These are phyloP conservation scores for Gavia stellata DNA, from an alignment of 2,113 vertebrate species.

Conservation along the genomic window DNA sequence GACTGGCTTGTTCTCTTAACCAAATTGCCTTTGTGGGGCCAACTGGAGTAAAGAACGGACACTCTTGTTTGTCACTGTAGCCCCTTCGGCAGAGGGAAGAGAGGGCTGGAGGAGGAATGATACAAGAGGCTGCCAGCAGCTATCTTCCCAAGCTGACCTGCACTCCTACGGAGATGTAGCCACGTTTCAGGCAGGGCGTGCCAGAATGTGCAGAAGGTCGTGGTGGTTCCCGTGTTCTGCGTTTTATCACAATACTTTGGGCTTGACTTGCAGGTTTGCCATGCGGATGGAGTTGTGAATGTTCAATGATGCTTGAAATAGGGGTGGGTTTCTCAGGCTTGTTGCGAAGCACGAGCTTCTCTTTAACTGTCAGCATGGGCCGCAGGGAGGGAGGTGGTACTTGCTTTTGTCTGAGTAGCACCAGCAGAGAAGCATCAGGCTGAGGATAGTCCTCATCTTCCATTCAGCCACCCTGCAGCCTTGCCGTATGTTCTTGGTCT, in stretches of 20 bases:
- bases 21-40: not conserved
- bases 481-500: not conserved
- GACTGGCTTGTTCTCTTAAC: not conserved
- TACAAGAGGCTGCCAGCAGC: not conserved
- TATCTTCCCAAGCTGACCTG: rapidly evolving
- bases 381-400: not conserved
- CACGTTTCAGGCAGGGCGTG: not conserved
- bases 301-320: not conserved
- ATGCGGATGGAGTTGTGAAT: not conserved
- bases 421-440: not conserved
- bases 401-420: not conserved
- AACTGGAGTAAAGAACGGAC: not conserved
- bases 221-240: not conserved
- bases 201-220: not conserved
- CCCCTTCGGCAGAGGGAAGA: not conserved
- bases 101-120: not conserved
- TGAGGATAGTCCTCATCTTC: not conserved
- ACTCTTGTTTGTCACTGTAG: not conserved
- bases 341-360: not conserved
- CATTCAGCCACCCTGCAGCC: not conserved
- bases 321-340: not conserved
- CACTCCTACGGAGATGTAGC: rapidly evolving
- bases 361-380: not conserved
- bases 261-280: not conserved
- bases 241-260: not conserved